Evolutionary conservation across 2,888 invertebrate genomes (phyloP).

Genomic region (Pyralis farinalis): DNA sequence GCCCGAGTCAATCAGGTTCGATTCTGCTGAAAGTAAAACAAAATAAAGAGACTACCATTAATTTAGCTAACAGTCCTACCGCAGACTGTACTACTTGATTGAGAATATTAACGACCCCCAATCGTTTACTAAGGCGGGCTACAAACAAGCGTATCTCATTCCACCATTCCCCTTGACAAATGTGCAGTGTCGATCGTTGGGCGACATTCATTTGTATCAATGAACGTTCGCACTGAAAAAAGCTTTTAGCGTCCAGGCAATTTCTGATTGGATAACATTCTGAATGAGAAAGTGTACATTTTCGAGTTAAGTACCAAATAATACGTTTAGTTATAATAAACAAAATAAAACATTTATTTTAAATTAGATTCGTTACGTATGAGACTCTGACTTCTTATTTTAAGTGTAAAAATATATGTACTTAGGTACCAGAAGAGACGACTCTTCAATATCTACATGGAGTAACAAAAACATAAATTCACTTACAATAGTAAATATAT

Average conservation of each 20-base stretch:
- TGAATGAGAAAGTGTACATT: background rate
- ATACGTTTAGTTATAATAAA: too few species aligned
- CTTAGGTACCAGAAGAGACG: too few species aligned
- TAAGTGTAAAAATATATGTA: too few species aligned
- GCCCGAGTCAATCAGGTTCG: too few species aligned
- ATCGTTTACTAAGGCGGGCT: slow-evolving; percentile 11
- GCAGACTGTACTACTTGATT: background rate
- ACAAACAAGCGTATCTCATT: slow-evolving; percentile 46
- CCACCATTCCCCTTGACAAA: slow-evolving; percentile 55
- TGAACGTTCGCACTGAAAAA: slow-evolving; percentile 55
- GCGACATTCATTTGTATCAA: slow-evolving; percentile 71
- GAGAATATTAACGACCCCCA: slow-evolving; percentile 26
- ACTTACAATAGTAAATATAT: too few species aligned
- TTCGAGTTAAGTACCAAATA: too few species aligned
- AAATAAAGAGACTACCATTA: background rate
- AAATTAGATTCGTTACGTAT: too few species aligned
- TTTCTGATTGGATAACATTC: background rate
- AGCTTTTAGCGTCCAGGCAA: slow-evolving; percentile 52
- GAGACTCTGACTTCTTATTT: too few species aligned
- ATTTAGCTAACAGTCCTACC: background rate
- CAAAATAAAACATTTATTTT: too few species aligned
- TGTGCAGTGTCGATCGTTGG: slow-evolving; percentile 46
- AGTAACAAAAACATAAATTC: too few species aligned
- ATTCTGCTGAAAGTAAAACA: too few species aligned
- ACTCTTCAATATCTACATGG: too few species aligned